Conservation (phyloP, 2,888 invertebrate genomes). For the Rhingia campestris region DNA sequence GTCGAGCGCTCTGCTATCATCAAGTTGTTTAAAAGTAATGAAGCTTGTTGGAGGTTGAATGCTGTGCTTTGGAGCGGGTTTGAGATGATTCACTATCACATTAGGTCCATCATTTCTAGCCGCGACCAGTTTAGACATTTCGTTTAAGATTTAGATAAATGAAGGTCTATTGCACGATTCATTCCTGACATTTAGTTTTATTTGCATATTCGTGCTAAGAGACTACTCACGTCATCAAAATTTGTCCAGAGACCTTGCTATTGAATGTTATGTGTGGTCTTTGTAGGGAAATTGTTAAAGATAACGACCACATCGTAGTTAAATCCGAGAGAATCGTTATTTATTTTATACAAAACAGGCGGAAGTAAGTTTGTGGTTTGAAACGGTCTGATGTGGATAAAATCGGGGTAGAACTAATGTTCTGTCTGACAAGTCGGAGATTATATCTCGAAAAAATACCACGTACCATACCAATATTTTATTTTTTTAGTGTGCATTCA, state of each 20-base stretch:
- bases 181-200: constrained; percentile 38
- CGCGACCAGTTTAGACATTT: background rate
- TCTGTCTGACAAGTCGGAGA: no score
- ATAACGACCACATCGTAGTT: background rate
- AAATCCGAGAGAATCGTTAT: no score
- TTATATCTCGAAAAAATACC: no score
- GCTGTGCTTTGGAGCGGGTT: background rate
- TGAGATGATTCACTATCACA: constrained; percentile 12
- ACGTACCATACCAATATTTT: no score
- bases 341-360: no score
- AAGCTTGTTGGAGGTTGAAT: background rate
- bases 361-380: no score
- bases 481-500: no score
- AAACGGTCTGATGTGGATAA: no score
- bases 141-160: constrained; percentile 2
- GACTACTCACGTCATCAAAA: constrained; percentile 5
- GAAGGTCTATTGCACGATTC: constrained; percentile 23
- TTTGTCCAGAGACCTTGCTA: constrained; percentile 6
- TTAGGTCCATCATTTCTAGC: constrained; percentile 4
- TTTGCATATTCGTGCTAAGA: constrained; percentile 46
- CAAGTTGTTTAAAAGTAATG: no score
- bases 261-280: background rate
- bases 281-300: background rate
- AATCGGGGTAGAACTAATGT: no score
- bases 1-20: background rate